phyloP scores from a whole-genome alignment of 2,888 invertebrate species.

The Ellobium chinense region DNA sequence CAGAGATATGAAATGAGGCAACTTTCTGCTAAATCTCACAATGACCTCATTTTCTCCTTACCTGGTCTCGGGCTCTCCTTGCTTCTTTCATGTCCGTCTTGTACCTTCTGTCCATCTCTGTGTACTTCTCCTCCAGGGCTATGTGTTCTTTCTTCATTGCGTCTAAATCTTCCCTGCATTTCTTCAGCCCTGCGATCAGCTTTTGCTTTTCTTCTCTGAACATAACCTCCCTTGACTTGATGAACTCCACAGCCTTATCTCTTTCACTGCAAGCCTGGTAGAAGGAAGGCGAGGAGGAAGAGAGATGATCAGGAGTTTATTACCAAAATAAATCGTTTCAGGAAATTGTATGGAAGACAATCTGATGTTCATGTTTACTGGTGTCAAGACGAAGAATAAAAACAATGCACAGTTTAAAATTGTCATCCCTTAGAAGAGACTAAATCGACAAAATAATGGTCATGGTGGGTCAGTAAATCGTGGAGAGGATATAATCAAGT shows the following conservation, averaged over 20 bases:
- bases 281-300: too few species aligned
- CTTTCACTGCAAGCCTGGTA: conserved; percentile 28
- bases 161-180: conserved; percentile 22
- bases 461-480: too few species aligned
- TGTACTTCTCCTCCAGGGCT: conserved; percentile 15
- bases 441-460: too few species aligned
- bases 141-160: conserved; percentile 5
- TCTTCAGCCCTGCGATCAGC: conserved; percentile 6
- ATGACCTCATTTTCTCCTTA: too few species aligned
- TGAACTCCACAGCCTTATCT: conserved; percentile 9
- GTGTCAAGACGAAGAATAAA: too few species aligned
- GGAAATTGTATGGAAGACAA: too few species aligned
- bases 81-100: conserved; percentile 21
- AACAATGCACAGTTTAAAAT: too few species aligned
- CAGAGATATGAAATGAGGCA: too few species aligned
- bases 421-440: too few species aligned
- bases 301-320: background rate
- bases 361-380: too few species aligned
- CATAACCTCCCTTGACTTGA: background rate
- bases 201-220: conserved; percentile 34
- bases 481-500: too few species aligned
- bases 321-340: background rate
- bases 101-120: conserved; percentile 28
- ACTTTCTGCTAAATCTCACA: too few species aligned
- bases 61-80: background rate